Base-by-base conservation (phyloP, 1,140 invertebrate genomes). In the Cotesia chilonis region DNA sequence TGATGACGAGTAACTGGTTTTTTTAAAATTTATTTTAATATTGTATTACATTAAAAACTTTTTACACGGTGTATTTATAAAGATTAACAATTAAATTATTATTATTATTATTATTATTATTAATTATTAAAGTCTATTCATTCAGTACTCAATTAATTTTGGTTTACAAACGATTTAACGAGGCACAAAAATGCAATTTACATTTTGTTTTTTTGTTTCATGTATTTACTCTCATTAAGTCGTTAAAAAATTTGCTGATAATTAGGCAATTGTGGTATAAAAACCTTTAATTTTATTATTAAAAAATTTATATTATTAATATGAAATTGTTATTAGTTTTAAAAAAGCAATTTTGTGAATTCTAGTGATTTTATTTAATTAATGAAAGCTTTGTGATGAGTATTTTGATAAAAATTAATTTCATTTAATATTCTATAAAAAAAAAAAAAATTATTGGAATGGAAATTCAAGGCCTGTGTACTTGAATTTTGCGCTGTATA, bases 401-500 rank as follows among this genome's bases (percentile, higher is more conserved):
- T 65, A 38, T 35, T 28, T 9, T 47, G 10, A 47, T 47, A 47
- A 47, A 47, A 28, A 10, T 64, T 64, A 28, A 28, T n/a, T 64
- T 38, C 14, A 38, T 14, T 38, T 17, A 14, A n/a, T 17, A 47
- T 10, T 37, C 51, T 68, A 70, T 68, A 63, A 9, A 64, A 68
- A 68, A 14, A 14, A 63, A 20, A 68, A 71, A 72, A 72, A 59
- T 36, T 10, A 72, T 37, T 41, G 10, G 28, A 52, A 69, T 20
- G 66, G 65, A 63, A 47, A 71, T 73, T 84, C 77, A 90, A 77
- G 87, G 84, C 73, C 87, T 81, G 73, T 90, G 79, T 73, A 91
- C 87, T 80, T 88, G 88, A 74, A 93, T 90, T 87, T 89, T 92
- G 77, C 89, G 89, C 63, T 91, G 88, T 79, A 95, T 92, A 10